Conservation (phyloP, 2,113 vertebrate species). For the Enhydra lutris region DNA sequence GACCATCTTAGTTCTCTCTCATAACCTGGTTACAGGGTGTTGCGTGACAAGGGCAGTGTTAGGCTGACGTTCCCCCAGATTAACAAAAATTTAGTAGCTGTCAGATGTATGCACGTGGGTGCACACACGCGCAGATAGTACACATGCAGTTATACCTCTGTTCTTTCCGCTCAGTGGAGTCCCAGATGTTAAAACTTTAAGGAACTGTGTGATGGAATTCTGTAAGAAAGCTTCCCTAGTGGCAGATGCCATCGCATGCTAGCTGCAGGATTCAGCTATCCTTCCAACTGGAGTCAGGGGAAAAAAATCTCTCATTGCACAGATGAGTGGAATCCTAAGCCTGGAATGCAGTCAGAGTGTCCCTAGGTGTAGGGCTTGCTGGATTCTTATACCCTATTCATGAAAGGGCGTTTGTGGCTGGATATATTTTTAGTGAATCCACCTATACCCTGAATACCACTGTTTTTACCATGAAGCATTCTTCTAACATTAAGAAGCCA, state of each 20-base stretch:
- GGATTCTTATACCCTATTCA: neutral
- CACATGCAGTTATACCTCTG: neutral
- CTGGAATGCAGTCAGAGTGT: neutral
- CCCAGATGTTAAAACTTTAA: neutral
- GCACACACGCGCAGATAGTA: neutral
- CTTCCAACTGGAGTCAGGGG: neutral
- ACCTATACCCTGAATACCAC: neutral
- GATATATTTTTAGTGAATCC: neutral
- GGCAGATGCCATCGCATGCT: neutral
- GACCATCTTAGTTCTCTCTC: neutral
- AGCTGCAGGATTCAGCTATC: neutral
- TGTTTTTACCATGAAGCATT: neutral
- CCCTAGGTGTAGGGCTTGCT: fast-evolving
- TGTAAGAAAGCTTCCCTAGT: neutral
- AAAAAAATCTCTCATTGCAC: neutral
- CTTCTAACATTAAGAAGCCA: neutral
- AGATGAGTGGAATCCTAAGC: neutral
- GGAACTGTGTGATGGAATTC: neutral
- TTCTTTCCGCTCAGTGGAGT: neutral
- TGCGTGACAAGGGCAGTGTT: neutral
- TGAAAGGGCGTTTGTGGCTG: neutral
- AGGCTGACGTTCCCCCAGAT: neutral
- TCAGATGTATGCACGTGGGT: neutral
- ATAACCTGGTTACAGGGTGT: neutral
- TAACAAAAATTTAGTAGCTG: neutral